A percentile compares a stretch with the other conserved stretches of the same genome.
These are phyloP conservation scores for Microchirus variegatus DNA, from an alignment of 2,797 vertebrate species.

Conservation along the genomic window DNA sequence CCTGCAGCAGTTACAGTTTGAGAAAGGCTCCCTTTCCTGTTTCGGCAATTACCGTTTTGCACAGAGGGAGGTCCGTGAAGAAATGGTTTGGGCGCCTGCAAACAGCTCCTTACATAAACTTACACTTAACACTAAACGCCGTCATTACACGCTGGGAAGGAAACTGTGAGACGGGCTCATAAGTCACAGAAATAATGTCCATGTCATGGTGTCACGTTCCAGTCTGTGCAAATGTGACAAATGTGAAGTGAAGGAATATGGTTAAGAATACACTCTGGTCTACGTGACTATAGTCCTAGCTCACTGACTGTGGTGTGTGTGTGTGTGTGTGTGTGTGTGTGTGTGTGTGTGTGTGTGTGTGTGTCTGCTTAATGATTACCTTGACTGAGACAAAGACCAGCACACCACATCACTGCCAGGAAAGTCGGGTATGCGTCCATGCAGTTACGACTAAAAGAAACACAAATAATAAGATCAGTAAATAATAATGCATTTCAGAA, in stretches of 20 bases:
- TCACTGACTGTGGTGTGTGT: slow-evolving; percentile 6
- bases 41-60: background rate
- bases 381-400: slow-evolving; percentile 93
- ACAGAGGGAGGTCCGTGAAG: background rate
- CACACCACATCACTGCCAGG: slow-evolving; percentile 92
- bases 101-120: too few species aligned
- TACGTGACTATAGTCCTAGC: background rate
- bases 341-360: slow-evolving; percentile 10
- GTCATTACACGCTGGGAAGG: too few species aligned
- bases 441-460: slow-evolving; percentile 88
- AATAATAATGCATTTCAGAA: slow-evolving; percentile 13
- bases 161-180: too few species aligned
- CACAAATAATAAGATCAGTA: slow-evolving; percentile 7
- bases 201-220: too few species aligned
- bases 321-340: background rate
- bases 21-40: background rate
- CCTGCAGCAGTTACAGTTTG: background rate
- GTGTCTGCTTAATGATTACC: slow-evolving; percentile 78
- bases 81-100: background rate
- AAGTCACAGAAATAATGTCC: too few species aligned
- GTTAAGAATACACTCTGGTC: background rate
- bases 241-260: background rate
- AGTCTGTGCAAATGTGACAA: too few species aligned
- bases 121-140: too few species aligned
- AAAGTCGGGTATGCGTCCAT: slow-evolving; percentile 93